Evolutionary conservation across 2,113 vertebrate genomes (phyloP).

Genomic region (Heptranchias perlo): DNA sequence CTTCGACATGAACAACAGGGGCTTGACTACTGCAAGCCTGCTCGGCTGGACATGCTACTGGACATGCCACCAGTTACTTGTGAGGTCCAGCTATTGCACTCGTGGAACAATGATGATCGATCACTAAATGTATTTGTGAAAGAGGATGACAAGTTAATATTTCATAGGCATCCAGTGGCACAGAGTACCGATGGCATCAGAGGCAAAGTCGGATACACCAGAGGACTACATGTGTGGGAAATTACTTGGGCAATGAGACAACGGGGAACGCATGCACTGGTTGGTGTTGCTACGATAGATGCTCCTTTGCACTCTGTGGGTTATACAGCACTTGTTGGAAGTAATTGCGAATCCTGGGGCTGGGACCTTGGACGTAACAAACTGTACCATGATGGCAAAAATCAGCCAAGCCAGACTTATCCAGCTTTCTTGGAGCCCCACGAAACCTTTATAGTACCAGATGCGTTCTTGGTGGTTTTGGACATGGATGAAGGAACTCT

Average conservation of each 20-base stretch:
- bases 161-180: slow-evolving; percentile 95
- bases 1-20: slow-evolving; percentile 86
- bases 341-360: slow-evolving; percentile 91
- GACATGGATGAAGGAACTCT: slow-evolving; percentile 97
- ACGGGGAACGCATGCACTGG: slow-evolving; percentile 88
- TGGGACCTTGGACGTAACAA: slow-evolving; percentile 97
- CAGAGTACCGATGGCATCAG: slow-evolving; percentile 95
- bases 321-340: slow-evolving; percentile 88
- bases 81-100: slow-evolving; percentile 78
- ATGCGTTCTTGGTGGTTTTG: slow-evolving; percentile 90
- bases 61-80: slow-evolving; percentile 80
- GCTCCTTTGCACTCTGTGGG: slow-evolving; percentile 91
- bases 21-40: slow-evolving; percentile 83
- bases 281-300: slow-evolving; percentile 81
- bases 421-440: slow-evolving; percentile 86
- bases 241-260: slow-evolving; percentile 96
- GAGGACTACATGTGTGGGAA: slow-evolving; percentile 95
- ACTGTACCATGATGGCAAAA: slow-evolving; percentile 94
- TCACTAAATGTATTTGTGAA: slow-evolving; percentile 96
- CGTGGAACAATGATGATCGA: slow-evolving; percentile 93
- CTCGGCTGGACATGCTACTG: slow-evolving; percentile 84
- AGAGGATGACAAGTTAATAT: slow-evolving; percentile 90
- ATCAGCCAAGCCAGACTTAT: slow-evolving; percentile 85
- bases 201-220: slow-evolving; percentile 83
- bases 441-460: slow-evolving; percentile 91